phyloP scores from a whole-genome alignment of 2,113 vertebrate genomes.

The Microcebus ravelobensis region DNA sequence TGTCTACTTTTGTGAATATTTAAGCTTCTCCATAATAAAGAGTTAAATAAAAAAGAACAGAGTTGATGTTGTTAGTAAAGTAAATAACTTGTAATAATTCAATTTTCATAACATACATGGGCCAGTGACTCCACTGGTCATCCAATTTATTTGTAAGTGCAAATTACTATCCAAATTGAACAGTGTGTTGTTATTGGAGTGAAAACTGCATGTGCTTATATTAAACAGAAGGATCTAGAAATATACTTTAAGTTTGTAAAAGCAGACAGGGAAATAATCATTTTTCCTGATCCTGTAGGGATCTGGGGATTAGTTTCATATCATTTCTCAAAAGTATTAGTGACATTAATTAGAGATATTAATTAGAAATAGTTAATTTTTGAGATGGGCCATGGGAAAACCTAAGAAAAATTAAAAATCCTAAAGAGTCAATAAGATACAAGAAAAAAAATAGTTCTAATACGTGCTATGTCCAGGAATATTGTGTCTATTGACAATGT shows the following conservation, averaged over 20 bases:
- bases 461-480: background rate
- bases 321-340: background rate
- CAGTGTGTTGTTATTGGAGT: background rate
- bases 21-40: background rate
- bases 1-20: background rate
- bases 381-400: background rate
- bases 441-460: background rate
- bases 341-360: background rate
- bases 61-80: background rate
- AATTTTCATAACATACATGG: background rate
- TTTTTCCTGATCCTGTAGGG: background rate
- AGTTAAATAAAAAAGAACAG: background rate
- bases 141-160: background rate
- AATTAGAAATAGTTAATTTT: conserved; percentile 1
- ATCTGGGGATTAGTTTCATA: background rate
- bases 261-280: background rate
- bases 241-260: background rate
- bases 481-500: background rate
- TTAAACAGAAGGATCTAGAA: background rate
- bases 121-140: background rate
- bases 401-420: background rate
- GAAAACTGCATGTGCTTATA: background rate
- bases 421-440: background rate
- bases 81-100: background rate
- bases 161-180: conserved; percentile 8